Base-by-base conservation (phyloP, 2,888 invertebrate species). In the Peribatodes rhomboidaria region DNA sequence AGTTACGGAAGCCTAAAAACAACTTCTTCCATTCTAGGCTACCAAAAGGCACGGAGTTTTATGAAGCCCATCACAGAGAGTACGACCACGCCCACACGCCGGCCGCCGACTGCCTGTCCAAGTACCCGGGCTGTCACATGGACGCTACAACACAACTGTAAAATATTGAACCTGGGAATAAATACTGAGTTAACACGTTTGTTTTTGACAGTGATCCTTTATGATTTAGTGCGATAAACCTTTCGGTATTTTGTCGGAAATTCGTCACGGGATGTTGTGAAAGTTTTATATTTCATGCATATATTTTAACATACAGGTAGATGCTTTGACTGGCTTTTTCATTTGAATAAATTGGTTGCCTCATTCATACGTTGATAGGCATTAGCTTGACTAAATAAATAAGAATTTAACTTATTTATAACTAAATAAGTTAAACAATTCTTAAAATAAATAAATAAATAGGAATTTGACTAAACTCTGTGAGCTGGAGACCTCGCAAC, bases 51-150 rank as follows among this genome's bases (percentile, higher is more conserved):
- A 57, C 69, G 9, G 81, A 81, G 8, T 89, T 89, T 55, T 77
- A 85, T n/a, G 71, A 81, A 2, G 88, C 91, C 54, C 81, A 88
- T 2, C 88, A 89, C 71, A 87, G 78, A 42, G 87, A 89, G 18
- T 95, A 94, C 65, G 95, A 95, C 63, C 77, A 73, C 47, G 94
- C 94, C 1, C 92, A 94, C 69, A 72, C 74, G 2, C 65, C 72
- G 1, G 72, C 71, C 0, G 83, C 87, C 9, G 85, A 94, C 71
- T 95, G 95, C 68, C 71, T 79, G 0, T 64, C 69, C 16, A 73
- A 85, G 33, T 94, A 92, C 68, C 89, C 93, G 0, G 90, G 86
- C 27, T 94, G 94, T 77, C 78, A 83, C 6, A 72, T 79, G 7
- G 62, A 75, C 0, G 59, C 66, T 13, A 58, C 69, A 11, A 16